Evolutionary conservation across 2,888 invertebrate genomes (phyloP).

Genomic region (Eupithecia subumbrata): DNA sequence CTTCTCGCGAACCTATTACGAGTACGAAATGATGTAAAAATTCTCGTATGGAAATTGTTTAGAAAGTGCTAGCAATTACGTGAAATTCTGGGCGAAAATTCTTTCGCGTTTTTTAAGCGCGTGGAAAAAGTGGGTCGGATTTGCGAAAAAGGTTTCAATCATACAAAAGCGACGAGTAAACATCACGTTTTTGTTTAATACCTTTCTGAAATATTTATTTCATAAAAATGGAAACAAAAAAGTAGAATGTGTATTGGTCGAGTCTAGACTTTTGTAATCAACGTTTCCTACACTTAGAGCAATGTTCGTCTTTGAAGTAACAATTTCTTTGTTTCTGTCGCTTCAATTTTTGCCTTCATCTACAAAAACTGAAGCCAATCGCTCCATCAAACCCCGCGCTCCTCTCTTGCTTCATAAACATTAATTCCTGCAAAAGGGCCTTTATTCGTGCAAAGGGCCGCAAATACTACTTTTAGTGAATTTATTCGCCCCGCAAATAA

Average conservation of each 20-base stretch:
- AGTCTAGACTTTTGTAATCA: constrained; percentile 3
- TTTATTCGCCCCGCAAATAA: constrained; percentile 75
- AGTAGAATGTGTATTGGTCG: background rate
- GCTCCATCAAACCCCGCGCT: constrained; percentile 24
- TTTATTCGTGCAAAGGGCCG: constrained; percentile 38
- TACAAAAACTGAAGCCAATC: constrained; percentile 2
- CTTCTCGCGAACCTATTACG: constrained; percentile 49
- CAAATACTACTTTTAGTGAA: constrained; percentile 55
- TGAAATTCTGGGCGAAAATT: constrained; percentile 43
- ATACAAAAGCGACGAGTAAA: constrained; percentile 12
- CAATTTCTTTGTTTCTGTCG: background rate
- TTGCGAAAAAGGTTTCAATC: constrained; percentile 13
- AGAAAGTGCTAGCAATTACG: constrained; percentile 51
- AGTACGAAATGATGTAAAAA: constrained; percentile 50
- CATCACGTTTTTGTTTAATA: constrained; percentile 11
- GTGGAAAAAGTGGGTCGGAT: constrained; percentile 20
- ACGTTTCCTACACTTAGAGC: background rate
- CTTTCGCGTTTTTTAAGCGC: constrained; percentile 35
- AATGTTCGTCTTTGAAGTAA: background rate
- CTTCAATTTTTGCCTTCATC: background rate
- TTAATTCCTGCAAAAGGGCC: constrained; percentile 41
- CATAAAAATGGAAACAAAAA: background rate
- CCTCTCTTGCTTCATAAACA: constrained; percentile 41
- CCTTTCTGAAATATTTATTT: background rate
- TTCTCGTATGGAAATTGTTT: constrained; percentile 57